Conservation (phyloP, 2,888 invertebrate genomes). For the Notodonta dromedarius region DNA sequence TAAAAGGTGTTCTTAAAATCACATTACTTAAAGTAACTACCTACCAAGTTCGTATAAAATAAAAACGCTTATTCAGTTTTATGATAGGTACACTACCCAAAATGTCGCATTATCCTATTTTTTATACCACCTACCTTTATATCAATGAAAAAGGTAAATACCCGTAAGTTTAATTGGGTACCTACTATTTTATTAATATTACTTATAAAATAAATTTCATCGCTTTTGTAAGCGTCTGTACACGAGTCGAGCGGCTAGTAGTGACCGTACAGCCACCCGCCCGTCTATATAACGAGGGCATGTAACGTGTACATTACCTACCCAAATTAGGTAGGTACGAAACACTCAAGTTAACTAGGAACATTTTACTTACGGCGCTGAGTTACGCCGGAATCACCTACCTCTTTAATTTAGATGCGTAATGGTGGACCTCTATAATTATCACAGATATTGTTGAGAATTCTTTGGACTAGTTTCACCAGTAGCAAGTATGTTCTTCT, state of each 20-base stretch:
- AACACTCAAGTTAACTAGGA: slow-evolving; percentile 38
- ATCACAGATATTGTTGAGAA: slow-evolving; percentile 34
- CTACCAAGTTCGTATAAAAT: too few relatives aligned
- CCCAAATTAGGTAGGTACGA: slow-evolving; percentile 37
- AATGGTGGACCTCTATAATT: slow-evolving; percentile 40
- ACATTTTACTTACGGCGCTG: slow-evolving; percentile 38
- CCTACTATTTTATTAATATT: not conserved
- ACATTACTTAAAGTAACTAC: too few relatives aligned
- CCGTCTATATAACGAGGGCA: slow-evolving; percentile 27
- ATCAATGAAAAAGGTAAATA: too few relatives aligned
- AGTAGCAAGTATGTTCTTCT: slow-evolving; percentile 7
- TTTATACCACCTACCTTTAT: too few relatives aligned
- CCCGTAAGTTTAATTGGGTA: too few relatives aligned
- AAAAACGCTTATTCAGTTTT: too few relatives aligned
- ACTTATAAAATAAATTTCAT: slow-evolving; percentile 4
- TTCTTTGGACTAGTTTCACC: slow-evolving; percentile 34
- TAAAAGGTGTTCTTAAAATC: too few relatives aligned
- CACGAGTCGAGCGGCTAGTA: slow-evolving; percentile 25
- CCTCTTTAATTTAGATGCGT: slow-evolving; percentile 39
- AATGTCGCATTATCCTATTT: too few relatives aligned
- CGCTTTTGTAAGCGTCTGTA: slow-evolving; percentile 33
- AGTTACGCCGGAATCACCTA: slow-evolving; percentile 31
- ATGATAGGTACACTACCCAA: too few relatives aligned
- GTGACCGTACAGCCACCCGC: slow-evolving; percentile 31
- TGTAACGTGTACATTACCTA: slow-evolving; percentile 40